Base-by-base conservation (phyloP, 2,113 vertebrate genomes). In the Tragulus kanchil region DNA sequence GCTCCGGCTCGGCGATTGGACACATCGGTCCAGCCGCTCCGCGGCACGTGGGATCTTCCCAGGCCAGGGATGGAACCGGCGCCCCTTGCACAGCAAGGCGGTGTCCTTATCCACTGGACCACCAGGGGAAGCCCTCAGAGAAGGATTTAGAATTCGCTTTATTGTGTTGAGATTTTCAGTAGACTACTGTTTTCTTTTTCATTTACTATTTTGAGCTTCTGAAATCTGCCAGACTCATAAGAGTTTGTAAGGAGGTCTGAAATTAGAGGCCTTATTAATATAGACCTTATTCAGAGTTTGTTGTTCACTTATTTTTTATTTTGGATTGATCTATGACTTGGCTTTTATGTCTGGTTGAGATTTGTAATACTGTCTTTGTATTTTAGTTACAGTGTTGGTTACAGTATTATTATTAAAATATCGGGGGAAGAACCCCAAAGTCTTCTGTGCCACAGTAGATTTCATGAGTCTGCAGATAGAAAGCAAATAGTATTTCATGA, bases 131-230 rank as follows among this genome's bases (percentile, higher is more conserved):
- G 36, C 36, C 36, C 45, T 78, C 23, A 25, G 56, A 78, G 59
- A 93, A 93, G 21, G 26, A 16, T 84, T 93, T 93, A 81, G 62
- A n/a, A 67, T 93, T 73, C 56, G 59, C 89, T 87, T 96, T 95
- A 54, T 93, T 87, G 23, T 84, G 65, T 28, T 85, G 14, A 88
- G 45, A 75, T 95, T 91, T 95, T 93, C 10, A 62, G 6, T 82
- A 82, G 56, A 81, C 17, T 75, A 4, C 21, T 67, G 21, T 87
- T 87, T 90, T 61, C n/a, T 73, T 45, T 82, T 97, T 93, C 28
- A 73, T 64, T 84, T 91, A 31, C 87, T 54, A 36, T 88, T 87
- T 88, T 78, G 67, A 95, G 48, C 83, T 90, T 93, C 61, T 84
- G 86, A 90, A 90, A 90, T 93, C 13, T 62, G 36, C n/a, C 48